Evolutionary conservation across 2,888 invertebrate species (phyloP).

Genomic region (Lapara coniferarum): DNA sequence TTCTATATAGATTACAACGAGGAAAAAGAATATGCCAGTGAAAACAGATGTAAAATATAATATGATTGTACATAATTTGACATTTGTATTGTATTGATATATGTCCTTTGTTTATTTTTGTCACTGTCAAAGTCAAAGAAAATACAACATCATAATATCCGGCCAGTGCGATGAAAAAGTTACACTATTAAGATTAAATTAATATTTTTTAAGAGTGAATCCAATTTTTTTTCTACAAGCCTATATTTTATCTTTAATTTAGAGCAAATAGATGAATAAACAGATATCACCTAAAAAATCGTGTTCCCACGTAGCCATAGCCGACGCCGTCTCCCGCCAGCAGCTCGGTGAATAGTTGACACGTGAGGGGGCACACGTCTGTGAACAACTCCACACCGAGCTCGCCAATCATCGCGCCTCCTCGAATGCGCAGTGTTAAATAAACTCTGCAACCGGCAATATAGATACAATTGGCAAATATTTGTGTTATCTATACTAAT

Average conservation of each 20-base stretch:
- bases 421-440: slow-evolving; percentile 51
- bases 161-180: neutral
- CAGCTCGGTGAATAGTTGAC: slow-evolving; percentile 63
- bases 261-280: too few relatives aligned
- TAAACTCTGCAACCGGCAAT: slow-evolving; percentile 49
- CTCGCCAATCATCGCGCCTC: slow-evolving; percentile 55
- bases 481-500: too few relatives aligned
- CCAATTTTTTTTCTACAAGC: neutral
- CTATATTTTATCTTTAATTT: too few relatives aligned
- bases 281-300: slow-evolving; percentile 63
- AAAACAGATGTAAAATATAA: slow-evolving; percentile 54
- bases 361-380: slow-evolving; percentile 65
- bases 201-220: too few relatives aligned
- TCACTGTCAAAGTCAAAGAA: neutral
- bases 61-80: slow-evolving; percentile 58
- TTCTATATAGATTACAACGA: slow-evolving; percentile 48
- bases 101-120: neutral
- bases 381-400: slow-evolving; percentile 63
- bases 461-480: neutral
- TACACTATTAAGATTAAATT: neutral
- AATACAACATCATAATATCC: neutral
- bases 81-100: slow-evolving; percentile 35
- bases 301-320: slow-evolving; percentile 64
- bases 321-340: slow-evolving; percentile 59
- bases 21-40: slow-evolving; percentile 54